Percentiles rank a stretch among this genome's conserved stretches.
These are phyloP conservation scores for Ganaspis sp. DNA, from an alignment of 1,140 invertebrate genomes.

Conservation along the genomic window DNA sequence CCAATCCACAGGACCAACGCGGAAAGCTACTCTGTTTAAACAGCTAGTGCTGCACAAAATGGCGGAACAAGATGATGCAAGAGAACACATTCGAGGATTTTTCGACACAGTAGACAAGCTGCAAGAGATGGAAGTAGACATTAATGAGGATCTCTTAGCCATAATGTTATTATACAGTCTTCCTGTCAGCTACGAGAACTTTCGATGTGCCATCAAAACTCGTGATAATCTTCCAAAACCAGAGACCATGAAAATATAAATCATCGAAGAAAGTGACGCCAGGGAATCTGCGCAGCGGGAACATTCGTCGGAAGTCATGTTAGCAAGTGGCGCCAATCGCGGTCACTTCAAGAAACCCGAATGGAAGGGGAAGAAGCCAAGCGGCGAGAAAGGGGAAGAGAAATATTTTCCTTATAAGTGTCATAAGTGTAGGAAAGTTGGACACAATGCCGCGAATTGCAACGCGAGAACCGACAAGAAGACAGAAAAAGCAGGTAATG, in stretches of 20 bases:
- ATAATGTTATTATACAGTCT: conserved; percentile 46
- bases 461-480: neutral
- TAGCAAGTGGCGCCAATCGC: neutral
- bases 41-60: neutral
- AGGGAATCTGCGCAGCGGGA: neutral
- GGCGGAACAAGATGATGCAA: neutral
- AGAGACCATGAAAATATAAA: neutral
- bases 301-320: neutral
- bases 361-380: neutral
- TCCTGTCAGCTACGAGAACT: conserved; percentile 40
- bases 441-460: neutral
- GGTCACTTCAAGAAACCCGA: neutral
- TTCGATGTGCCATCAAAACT: conserved; percentile 47
- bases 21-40: neutral
- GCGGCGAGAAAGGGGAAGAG: neutral
- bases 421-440: neutral
- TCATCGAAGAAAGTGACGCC: neutral
- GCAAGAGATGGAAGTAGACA: neutral
- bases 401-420: neutral
- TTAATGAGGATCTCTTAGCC: conserved; percentile 44
- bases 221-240: conserved; percentile 39
- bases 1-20: neutral
- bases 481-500: neutral
- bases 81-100: too few species aligned
- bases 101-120: too few species aligned